These are phyloP conservation scores for Keiferia lycopersicella DNA, from an alignment of 2,888 invertebrate genomes.

Conservation along the genomic window DNA sequence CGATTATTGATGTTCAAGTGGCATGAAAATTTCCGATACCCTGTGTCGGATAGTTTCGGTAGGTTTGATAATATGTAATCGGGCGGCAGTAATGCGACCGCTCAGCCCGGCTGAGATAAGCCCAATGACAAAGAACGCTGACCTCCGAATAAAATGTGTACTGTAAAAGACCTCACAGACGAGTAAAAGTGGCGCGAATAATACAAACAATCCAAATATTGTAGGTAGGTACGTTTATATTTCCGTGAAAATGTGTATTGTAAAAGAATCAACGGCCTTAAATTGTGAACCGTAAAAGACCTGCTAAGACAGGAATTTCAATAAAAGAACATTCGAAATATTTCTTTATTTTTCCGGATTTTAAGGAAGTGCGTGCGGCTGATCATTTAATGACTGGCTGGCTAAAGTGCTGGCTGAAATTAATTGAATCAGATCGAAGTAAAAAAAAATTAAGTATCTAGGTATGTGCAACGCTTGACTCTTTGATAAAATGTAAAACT, in stretches of 20 bases:
- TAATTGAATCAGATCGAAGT: not conserved
- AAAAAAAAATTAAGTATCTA: no score
- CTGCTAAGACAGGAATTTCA: not conserved
- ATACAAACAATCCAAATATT: no score
- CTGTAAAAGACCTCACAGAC: not conserved
- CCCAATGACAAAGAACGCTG: constrained; percentile 50
- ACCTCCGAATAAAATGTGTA: constrained; percentile 43
- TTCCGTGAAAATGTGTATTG: no score
- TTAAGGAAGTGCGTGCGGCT: not conserved
- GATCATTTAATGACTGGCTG: constrained; percentile 2
- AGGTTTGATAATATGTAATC: constrained; percentile 53
- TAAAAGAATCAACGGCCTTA: no score
- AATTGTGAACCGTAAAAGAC: not conserved
- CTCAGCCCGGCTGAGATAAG: constrained; percentile 53
- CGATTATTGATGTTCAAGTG: constrained; percentile 41
- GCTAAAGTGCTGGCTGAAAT: not conserved
- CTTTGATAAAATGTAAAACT: not conserved
- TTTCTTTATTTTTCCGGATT: not conserved
- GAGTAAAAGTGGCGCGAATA: not conserved
- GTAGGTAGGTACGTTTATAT: no score
- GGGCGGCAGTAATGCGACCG: constrained; percentile 53
- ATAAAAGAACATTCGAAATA: constrained; percentile 1
- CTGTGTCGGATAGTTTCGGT: constrained; percentile 56
- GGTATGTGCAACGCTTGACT: not conserved
- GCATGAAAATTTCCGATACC: constrained; percentile 67